These are phyloP conservation scores for Acronicta leporina DNA, from an alignment of 2,888 invertebrate genomes.

Conservation along the genomic window DNA sequence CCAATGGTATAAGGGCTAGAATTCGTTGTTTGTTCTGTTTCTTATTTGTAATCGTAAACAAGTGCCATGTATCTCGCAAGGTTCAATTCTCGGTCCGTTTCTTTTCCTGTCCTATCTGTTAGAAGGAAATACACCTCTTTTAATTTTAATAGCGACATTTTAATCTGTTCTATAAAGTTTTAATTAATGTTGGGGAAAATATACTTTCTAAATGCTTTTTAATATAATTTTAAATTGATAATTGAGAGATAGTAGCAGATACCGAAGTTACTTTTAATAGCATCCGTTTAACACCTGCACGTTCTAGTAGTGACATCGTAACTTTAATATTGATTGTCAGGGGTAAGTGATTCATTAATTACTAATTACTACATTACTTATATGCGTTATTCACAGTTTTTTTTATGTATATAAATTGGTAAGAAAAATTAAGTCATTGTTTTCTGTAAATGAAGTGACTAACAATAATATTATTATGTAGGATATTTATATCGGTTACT, in stretches of 20 bases:
- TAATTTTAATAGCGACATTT: constrained; percentile 14
- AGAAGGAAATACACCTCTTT: constrained; percentile 32
- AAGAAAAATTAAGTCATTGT: too few species aligned
- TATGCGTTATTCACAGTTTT: neutral
- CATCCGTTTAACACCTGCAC: neutral
- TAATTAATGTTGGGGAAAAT: constrained; percentile 13
- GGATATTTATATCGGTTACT: too few species aligned
- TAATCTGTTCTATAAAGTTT: constrained; percentile 9
- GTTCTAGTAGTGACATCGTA: neutral
- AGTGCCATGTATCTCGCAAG: constrained; percentile 63
- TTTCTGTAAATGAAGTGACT: too few species aligned
- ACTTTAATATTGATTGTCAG: neutral
- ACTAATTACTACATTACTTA: neutral
- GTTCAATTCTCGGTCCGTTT: constrained; percentile 60
- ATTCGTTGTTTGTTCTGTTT: constrained; percentile 19
- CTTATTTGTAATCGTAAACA: constrained; percentile 46
- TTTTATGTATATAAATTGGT: neutral
- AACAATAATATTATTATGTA: too few species aligned
- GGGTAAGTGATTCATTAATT: neutral
- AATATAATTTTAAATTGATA: constrained; percentile 18
- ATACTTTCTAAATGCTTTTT: constrained; percentile 20
- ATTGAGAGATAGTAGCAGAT: neutral
- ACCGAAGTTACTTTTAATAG: neutral
- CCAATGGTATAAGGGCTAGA: constrained; percentile 55
- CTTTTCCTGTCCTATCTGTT: constrained; percentile 59